Base-by-base conservation (phyloP, 2,888 invertebrate species). In the Callimorpha dominula region DNA sequence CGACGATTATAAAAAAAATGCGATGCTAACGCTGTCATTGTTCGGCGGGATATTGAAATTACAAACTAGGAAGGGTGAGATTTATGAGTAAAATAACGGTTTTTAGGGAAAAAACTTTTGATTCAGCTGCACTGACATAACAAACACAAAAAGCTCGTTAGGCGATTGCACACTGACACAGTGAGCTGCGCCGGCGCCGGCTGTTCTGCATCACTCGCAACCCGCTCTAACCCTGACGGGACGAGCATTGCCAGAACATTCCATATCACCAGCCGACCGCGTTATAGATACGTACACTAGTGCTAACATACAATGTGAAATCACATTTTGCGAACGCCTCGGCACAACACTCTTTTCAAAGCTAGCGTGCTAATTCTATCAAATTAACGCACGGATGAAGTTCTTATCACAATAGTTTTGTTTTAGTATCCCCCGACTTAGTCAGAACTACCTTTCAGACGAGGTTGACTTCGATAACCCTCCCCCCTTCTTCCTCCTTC, bases 11-110 rank as follows among this genome's bases (percentile, higher is more conserved):
- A 91, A 91, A 93, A 93, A 93, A 93, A 91, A 91, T 90, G 90
- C 91, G 91, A 89, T 85, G 87, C 90, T 90, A 89, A 85, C 86
- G 87, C 88, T 84, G 72, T 81, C 84, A 91, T 94, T 94, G 95
- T 94, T 92, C 89, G 88, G 78, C 87, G 89, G 91, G 89, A 93
- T 93, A 92, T 92, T 92, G 92, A 91, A 92, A 93, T 92, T 91
- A 89, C 86, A 88, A 89, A 92, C 85, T 91, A 86, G 93, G 94
- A 95, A 95, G 95, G 95, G 95, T 95, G 95, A 95, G 94, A 93
- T 93, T 94, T 94, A 93, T 93, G 93, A 90, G 89, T 83, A 91
- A 94, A 95, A 94, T 95, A 95, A 95, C 95, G 95, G 95, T 94
- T 94, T 95, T 94, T 87, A 65, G 67, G 79, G 93, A 94, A 95